Conservation (phyloP, 2,113 vertebrate genomes). For the Hydrolagus affinis region DNA sequence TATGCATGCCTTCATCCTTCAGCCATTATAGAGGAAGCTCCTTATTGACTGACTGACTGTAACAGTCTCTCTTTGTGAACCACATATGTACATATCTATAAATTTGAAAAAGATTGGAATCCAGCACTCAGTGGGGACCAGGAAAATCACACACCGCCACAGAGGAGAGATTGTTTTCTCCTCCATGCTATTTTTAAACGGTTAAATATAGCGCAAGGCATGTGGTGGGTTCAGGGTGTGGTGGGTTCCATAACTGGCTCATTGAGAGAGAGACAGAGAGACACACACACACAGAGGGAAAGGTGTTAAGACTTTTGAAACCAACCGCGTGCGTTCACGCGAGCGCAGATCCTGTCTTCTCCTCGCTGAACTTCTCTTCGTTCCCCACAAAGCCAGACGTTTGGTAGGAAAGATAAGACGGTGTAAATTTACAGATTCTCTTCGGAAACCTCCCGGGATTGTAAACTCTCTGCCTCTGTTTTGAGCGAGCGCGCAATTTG, state of each 20-base stretch:
- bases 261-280: background rate
- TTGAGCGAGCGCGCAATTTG: too few species aligned
- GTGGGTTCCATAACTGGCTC: background rate
- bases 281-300: too few species aligned
- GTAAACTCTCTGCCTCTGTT: too few species aligned
- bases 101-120: background rate
- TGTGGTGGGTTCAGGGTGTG: background rate
- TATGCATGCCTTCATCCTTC: too few species aligned
- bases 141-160: background rate
- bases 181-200: background rate
- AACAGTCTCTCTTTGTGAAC: background rate
- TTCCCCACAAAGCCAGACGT: background rate
- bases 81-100: too few species aligned
- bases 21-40: background rate
- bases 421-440: too few species aligned
- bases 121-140: background rate
- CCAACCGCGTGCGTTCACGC: background rate
- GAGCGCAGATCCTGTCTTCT: background rate
- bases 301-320: conserved; percentile 8
- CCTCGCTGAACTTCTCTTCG: background rate
- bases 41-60: too few species aligned
- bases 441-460: too few species aligned
- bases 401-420: too few species aligned
- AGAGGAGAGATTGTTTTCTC: background rate
- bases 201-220: conserved; percentile 8